Evolutionary conservation across 2,888 invertebrate genomes (phyloP).

Genomic region (Tenthredo notha): DNA sequence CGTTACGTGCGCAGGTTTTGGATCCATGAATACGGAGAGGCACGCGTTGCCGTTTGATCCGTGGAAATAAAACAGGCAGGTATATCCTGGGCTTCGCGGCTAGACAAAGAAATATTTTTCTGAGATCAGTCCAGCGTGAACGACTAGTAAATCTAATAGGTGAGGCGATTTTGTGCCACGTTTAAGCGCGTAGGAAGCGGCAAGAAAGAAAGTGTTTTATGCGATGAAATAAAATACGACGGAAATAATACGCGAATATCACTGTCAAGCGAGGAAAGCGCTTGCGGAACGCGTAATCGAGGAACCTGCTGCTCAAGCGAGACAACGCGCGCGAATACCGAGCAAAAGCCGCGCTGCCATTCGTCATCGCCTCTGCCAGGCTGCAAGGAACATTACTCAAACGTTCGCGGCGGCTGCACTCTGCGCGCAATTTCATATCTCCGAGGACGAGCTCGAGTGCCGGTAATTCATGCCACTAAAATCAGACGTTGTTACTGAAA

Average conservation of each 20-base stretch:
- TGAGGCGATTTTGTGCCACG: background rate
- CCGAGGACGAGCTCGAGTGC: conserved; percentile 48
- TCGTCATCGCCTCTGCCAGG: conserved; percentile 50
- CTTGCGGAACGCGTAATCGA: conserved; percentile 51
- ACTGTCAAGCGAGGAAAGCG: conserved; percentile 45
- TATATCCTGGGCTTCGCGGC: conserved; percentile 7
- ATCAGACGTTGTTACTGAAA: conserved; percentile 51
- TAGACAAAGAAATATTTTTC: conserved; percentile 8
- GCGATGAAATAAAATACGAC: conserved; percentile 40
- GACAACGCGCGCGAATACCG: conserved; percentile 47
- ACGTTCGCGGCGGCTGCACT: conserved; percentile 49
- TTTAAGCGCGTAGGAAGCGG: conserved; percentile 14
- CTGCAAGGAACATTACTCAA: conserved; percentile 51
- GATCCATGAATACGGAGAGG: conserved; percentile 38
- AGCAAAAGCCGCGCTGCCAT: conserved; percentile 51
- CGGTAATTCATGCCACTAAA: conserved; percentile 51
- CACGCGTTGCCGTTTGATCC: conserved; percentile 36
- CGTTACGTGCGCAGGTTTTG: conserved; percentile 49
- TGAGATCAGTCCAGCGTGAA: background rate
- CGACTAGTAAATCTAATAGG: conserved; percentile 1
- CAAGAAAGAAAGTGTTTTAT: conserved; percentile 38
- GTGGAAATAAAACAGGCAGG: conserved; percentile 26
- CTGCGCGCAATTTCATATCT: conserved; percentile 51
- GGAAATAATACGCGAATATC: conserved; percentile 28
- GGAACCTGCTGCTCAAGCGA: conserved; percentile 51